Base-by-base conservation (phyloP, 2,113 vertebrate species). In the Lota lota region DNA sequence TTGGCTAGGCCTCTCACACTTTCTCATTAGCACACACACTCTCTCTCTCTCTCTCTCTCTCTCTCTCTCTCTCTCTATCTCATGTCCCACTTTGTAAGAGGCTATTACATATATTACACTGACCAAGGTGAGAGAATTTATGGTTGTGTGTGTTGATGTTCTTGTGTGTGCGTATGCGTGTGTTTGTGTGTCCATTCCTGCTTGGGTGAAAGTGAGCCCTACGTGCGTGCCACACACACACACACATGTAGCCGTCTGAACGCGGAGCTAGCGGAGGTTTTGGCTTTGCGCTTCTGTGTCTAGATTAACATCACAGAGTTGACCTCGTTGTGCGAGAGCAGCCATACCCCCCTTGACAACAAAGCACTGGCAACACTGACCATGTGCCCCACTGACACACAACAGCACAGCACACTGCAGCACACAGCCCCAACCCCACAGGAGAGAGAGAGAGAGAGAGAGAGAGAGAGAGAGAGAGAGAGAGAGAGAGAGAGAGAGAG, bases 361-460 rank as follows among this genome's bases (percentile, higher is more conserved):
- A 56, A 56, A 83, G 78, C 79, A 79, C 75, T 67, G 51, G 72
- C 73, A 79, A 66, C 73, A 64, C 63, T 57, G 64, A 71, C 74
- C 75, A 67, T 73, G 70, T 90, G 88, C 72, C 86, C 86, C 67
- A 89, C 83, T 89, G 87, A 88, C 89, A 90, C 83, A 88, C 75
- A 89, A 76, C 88, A 84, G 62, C 63, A 64, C 69, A 71, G 72
- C 75, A 75, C 78, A 78, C 68, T 66, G 74, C 66, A 79, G 75
- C 67, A 67, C 28, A 51, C 74, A 75, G 64, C 73, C 63, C 61
- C 72, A 73, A 70, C 78, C 85, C 85, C 63, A 80, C 73, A 85
- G 88, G 83, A 86, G 83, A 65, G 59, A 68, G 51, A 61, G 74
- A 24, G 59, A 63, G 66, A 40, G 67, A 63, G 22, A 28, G 47